These are phyloP conservation scores for Marcusenius ussheri DNA, from an alignment of 2,113 vertebrate species.

Conservation along the genomic window DNA sequence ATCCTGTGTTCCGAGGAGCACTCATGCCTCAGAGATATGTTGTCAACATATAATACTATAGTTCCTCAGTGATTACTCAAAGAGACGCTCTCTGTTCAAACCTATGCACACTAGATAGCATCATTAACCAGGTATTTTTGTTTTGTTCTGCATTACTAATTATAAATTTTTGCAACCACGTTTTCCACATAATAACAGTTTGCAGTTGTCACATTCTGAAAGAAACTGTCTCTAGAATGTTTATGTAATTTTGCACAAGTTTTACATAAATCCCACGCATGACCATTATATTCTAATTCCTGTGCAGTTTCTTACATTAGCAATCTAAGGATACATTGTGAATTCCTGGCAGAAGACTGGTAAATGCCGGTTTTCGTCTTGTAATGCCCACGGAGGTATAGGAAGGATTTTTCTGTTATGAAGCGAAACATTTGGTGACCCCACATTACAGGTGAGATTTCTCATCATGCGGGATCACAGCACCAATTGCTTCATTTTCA, in stretches of 20 bases:
- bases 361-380: neutral
- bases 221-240: conserved; percentile 2
- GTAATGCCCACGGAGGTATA: neutral
- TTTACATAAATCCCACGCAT: neutral
- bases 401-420: neutral
- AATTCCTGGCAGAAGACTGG: neutral
- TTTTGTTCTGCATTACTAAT: neutral
- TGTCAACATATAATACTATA: neutral
- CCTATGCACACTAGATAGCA: neutral
- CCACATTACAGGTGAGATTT: neutral
- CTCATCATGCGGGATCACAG: neutral
- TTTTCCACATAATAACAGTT: neutral
- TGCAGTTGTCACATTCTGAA: neutral
- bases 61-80: neutral
- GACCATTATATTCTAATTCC: conserved; percentile 11
- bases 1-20: neutral
- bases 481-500: neutral
- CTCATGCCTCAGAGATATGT: neutral
- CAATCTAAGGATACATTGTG: neutral
- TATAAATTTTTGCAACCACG: neutral
- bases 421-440: neutral
- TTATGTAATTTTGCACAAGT: conserved; percentile 8
- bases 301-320: neutral
- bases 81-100: neutral
- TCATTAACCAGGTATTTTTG: neutral